Evolutionary conservation across 2,113 vertebrate species (phyloP).

Genomic region (Aegypius monachus): DNA sequence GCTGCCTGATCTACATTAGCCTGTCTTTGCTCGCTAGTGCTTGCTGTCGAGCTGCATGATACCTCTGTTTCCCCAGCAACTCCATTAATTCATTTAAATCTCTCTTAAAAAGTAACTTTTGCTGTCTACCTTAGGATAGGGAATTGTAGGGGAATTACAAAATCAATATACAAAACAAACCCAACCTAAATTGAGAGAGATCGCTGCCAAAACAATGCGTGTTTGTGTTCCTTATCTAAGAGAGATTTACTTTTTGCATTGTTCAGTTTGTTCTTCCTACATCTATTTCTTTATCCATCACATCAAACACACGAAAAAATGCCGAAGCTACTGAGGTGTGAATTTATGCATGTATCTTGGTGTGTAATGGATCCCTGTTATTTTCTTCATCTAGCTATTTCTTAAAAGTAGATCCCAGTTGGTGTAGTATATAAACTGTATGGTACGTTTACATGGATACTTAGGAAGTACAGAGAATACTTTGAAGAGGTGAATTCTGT

Average conservation of each 20-base stretch:
- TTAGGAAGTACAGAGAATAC: background rate
- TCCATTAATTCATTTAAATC: constrained; percentile 27
- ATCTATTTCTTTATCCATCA: background rate
- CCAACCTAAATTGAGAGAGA: background rate
- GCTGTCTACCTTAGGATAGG: background rate
- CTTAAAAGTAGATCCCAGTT: background rate
- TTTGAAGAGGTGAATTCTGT: background rate
- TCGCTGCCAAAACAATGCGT: background rate
- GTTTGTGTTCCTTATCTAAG: background rate
- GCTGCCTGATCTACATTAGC: background rate
- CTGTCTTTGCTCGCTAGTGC: background rate
- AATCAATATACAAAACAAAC: constrained; percentile 49
- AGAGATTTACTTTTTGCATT: background rate
- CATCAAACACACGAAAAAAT: background rate
- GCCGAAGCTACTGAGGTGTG: background rate
- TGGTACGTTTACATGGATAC: background rate
- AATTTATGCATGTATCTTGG: background rate
- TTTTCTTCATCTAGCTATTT: background rate
- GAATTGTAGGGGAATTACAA: constrained; percentile 33
- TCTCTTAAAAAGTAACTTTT: constrained; percentile 32
- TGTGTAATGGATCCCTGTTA: background rate
- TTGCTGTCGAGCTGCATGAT: background rate
- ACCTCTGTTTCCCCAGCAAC: constrained; percentile 24
- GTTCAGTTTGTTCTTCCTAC: background rate
- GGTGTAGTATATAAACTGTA: background rate